Conservation (phyloP, 2,888 invertebrate species). For the Lysandra coridon region DNA sequence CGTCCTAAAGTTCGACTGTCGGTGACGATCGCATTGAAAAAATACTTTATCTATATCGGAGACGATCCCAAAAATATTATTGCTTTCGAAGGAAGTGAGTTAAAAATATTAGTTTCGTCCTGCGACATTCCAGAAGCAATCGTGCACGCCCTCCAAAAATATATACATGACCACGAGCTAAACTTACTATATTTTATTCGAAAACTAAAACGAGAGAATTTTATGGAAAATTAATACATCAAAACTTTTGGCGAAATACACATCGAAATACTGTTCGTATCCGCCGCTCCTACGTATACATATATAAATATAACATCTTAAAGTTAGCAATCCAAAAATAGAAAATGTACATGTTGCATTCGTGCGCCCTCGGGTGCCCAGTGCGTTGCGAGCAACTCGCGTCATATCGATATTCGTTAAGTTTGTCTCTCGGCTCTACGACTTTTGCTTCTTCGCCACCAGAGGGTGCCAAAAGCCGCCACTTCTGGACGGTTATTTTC, state of each 20-base stretch:
- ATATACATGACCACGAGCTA: conserved; percentile 79
- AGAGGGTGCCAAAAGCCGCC: conserved; percentile 76
- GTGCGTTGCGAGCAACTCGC: conserved; percentile 57
- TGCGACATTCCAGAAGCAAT: conserved; percentile 67
- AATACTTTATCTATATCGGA: conserved; percentile 68
- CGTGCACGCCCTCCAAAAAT: conserved; percentile 77
- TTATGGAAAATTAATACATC: conserved; percentile 78
- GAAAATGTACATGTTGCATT: conserved; percentile 79
- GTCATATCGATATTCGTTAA: conserved; percentile 49
- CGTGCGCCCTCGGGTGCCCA: conserved; percentile 71
- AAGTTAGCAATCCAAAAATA: conserved; percentile 81
- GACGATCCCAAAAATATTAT: conserved; percentile 75
- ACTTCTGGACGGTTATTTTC: conserved; percentile 77
- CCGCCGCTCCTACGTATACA: conserved; percentile 79
- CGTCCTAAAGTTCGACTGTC: conserved; percentile 57
- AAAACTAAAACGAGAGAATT: conserved; percentile 62
- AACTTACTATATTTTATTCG: conserved; percentile 69
- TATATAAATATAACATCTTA: conserved; percentile 81
- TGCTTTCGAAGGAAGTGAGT: conserved; percentile 71
- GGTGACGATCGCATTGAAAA: conserved; percentile 70
- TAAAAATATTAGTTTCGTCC: conserved; percentile 61
- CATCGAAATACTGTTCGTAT: conserved; percentile 77
- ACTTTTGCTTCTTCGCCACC: conserved; percentile 64
- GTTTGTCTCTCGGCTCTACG: conserved; percentile 55
- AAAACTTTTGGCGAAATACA: conserved; percentile 80